Base-by-base conservation (phyloP, 1,140 invertebrate species). In the Colletes gigas region DNA sequence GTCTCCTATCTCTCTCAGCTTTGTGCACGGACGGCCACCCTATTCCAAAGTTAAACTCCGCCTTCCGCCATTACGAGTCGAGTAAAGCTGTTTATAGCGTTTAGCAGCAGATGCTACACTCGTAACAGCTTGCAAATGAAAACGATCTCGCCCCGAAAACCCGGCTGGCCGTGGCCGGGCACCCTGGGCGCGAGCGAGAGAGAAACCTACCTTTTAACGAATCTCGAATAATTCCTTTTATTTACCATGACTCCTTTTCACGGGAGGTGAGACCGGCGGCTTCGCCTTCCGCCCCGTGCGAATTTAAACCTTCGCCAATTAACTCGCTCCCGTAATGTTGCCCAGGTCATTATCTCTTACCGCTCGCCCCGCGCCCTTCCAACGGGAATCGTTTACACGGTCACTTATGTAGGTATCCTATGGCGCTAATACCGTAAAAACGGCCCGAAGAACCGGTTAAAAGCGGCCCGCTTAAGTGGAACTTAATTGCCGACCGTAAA, bases 41-140 rank as follows among this genome's bases (percentile, higher is more conserved):
- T 83, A 83, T 87, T 83, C 84, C 78, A 73, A 90, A 90, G 82
- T 91, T 91, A 86, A 89, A 87, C 88, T 88, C 79, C 65, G 50
- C 80, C 83, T 87, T 77, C 60, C 82, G 81, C 87, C 83, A 85
- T 90, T 89, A 89, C 87, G 84, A 81, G 86, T 78, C 62, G 80
- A 89, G 85, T 82, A 84, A 89, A 90, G 83, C 87, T 91, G 90
- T 91, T 91, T 90, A 91, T 90, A 86, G 90, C 89, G 79, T 89
- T 90, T 90, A 91, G 83, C 83, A 83, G 89, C 90, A 91, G 90
- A 90, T 90, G 90, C 84, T 89, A 83, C 90, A 86, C 87, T 84
- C 84, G 90, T 90, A 91, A 90, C 90, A 91, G 89, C 89, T 91
- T 91, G 90, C 88, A 90, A 91, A 91, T 91, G 90, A 91, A 90